Base-by-base conservation (phyloP, 2,113 vertebrate genomes). In the Apistogramma diplotaenia region DNA sequence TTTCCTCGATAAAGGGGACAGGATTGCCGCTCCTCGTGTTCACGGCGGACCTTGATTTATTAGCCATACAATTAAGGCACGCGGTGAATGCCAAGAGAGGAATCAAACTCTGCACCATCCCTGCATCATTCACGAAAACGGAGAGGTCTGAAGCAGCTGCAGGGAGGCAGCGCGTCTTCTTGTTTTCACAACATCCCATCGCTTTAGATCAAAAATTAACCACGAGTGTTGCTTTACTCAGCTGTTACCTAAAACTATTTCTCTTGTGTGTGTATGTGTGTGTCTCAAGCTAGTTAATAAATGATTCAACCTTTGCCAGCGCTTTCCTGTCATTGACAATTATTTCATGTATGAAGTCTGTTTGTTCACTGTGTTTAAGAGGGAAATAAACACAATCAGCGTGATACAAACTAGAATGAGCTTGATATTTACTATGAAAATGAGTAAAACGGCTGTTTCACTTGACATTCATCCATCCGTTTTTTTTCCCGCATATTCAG, bases 61-160 rank as follows among this genome's bases (percentile, higher is more conserved):
- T 95, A 95, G 94, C 92, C 86, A 84, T 94, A 97, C 96, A 97
- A 97, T 97, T 97, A 97, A 97, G 96, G 97, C 97, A 97, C 96
- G 97, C 97, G 96, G 96, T 97, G 96, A 97, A 97, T 97, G 96
- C 96, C 96, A 97, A 96, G 96, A 97, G 97, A 94, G 95, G 94
- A 91, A 94, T 92, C 92, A 29, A 65, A 57, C 55, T 55, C 70
- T 54, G 80, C 80, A 49, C 9, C 51, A 27, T 75, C 51, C 15
- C 81, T 49, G 80, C 80, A 59, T 70, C 73, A 12, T 21, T 46
- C 5, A 40, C 23, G 65, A 29, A 31, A 74, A 79, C 49, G 53
- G 46, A 86, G 9, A 33, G 51, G 25, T 74, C 60, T 49, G n/a
- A 27, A 72, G 70, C 70, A 76, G 35, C 80, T 76, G 83, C 80